These are phyloP conservation scores for Standfussiana lucernea DNA, from an alignment of 2,888 invertebrate species.

Conservation along the genomic window DNA sequence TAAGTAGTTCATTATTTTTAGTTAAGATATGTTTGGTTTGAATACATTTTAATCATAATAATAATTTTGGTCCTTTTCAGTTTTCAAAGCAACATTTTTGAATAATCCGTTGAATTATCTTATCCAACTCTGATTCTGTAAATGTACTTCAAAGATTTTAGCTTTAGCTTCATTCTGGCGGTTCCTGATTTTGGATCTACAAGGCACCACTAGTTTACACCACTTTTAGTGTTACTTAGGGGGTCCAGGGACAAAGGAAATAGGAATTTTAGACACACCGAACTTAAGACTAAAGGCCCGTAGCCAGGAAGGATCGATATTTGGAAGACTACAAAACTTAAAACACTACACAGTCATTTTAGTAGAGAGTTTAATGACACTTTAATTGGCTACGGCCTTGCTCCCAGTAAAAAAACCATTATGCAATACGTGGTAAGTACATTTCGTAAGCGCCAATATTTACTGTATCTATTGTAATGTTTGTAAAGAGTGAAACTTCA, in stretches of 20 bases:
- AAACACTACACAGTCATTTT: constrained; percentile 33
- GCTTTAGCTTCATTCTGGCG: neutral
- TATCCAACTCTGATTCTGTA: neutral
- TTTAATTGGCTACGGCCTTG: constrained; percentile 27
- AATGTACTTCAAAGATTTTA: neutral
- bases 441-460: constrained; percentile 20
- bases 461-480: constrained; percentile 10
- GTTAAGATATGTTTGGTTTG: constrained; percentile 69
- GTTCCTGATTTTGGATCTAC: constrained; percentile 4
- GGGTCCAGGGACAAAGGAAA: neutral
- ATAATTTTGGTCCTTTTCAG: constrained; percentile 72
- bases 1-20: constrained; percentile 63
- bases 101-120: neutral
- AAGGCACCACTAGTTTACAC: constrained; percentile 23
- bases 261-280: neutral
- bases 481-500: constrained; percentile 8
- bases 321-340: constrained; percentile 54
- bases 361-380: constrained; percentile 34
- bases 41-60: constrained; percentile 66
- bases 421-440: neutral
- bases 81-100: constrained; percentile 46
- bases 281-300: neutral
- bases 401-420: constrained; percentile 6
- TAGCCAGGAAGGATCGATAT: constrained; percentile 9
- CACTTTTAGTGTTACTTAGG: neutral